A percentile compares a stretch with the other conserved stretches of the same genome.
Evolutionary conservation across 2,888 invertebrate genomes (phyloP).

Genomic region (Dolichomitus sp.): DNA sequence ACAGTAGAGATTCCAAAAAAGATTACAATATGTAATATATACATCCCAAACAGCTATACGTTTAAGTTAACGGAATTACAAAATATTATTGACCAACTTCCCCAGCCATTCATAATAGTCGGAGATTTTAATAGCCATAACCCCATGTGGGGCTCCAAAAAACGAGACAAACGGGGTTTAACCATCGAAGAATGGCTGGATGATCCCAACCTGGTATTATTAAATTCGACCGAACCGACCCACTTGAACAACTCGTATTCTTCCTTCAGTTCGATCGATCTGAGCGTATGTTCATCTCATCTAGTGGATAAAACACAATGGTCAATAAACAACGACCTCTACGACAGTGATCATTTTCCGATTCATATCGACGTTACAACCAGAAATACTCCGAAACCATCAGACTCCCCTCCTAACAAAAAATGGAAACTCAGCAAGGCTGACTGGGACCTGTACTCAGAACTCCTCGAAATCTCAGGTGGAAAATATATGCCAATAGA

Average conservation of each 20-base stretch:
- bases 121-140: conserved; percentile 42
- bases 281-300: conserved; percentile 26
- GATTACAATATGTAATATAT: conserved; percentile 4
- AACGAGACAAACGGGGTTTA: conserved; percentile 33
- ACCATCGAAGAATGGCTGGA: conserved; percentile 42
- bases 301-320: conserved; percentile 7
- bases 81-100: conserved; percentile 66
- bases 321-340: background rate
- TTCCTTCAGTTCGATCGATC: background rate
- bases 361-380: conserved; percentile 3
- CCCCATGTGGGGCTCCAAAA: conserved; percentile 62
- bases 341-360: conserved; percentile 62
- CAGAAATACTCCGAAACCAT: background rate
- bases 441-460: background rate
- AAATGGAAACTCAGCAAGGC: background rate
- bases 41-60: background rate
- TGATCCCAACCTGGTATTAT: conserved; percentile 43
- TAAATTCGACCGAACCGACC: conserved; percentile 57
- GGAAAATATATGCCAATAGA: no score
- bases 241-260: conserved; percentile 52
- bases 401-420: background rate
- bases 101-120: conserved; percentile 68
- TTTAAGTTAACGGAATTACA: conserved; percentile 47
- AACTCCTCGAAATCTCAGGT: no score
- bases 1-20: background rate